Evolutionary conservation across 2,888 invertebrate genomes (phyloP), one percentile per base, ranked within the genome.

Genomic region (Coleophora deauratella): DNA sequence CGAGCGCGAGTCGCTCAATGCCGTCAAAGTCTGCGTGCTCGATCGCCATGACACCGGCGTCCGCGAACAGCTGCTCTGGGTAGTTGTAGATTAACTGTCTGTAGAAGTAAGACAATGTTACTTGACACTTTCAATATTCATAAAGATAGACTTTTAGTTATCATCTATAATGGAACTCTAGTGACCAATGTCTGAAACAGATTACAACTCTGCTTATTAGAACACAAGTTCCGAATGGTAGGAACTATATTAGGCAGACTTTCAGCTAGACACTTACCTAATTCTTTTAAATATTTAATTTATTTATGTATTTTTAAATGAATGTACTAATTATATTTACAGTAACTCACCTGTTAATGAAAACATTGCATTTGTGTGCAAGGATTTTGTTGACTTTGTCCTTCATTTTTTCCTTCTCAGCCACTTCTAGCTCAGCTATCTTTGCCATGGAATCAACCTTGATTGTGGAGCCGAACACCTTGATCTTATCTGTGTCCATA

Each of bases 1-100:
- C 99, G 15, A 99, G 89, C 21, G 99, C 98, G 44, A 99, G 86
- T 47, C 99, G 90, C 75, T 99, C 99, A 61, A 99, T 98, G 39
- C 99, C 99, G 74, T 99, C 99, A 71, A 99, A 99, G 75, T 99
- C 99, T 2, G 99, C 99, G 73, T 99, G 99, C 69, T 99, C 99
- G 56, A 99, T 99, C 1, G 99, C 98, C 99, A 99, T 99, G 8
- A 99, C 91, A 37, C 96, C 95, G 35, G 97, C 96, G 85, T 99
- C 99, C 32, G 99, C 97, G 76, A 99, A 99, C 57, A 99, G 81
- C 79, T 99, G 99, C 76, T 99, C 99, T 0, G 99, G 99, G 75
- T 99, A 99, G 81, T 99, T 99, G 88, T 99, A 99, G 76, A 99
- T 99, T 53, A 99, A 87, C 79, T 99, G 99, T 52, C 96, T 91